Percentiles rank a stretch among this genome's conserved stretches.
Conservation (phyloP, 2,113 vertebrate genomes). For the Sinocyclocheilus grahami region DNA sequence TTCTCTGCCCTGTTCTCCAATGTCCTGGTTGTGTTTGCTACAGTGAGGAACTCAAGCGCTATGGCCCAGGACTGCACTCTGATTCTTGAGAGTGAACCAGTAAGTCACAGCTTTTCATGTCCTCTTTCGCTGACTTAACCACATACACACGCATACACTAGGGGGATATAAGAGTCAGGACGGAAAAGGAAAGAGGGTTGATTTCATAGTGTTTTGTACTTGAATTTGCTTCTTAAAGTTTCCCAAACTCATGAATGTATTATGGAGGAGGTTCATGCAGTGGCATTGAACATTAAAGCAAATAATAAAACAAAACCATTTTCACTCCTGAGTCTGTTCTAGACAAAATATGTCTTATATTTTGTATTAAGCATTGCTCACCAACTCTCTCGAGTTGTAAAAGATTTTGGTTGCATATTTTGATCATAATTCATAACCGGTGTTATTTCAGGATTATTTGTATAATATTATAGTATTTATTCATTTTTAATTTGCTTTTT, state of each 20-base stretch:
- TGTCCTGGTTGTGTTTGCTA: slow-evolving; percentile 77
- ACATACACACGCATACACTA: neutral
- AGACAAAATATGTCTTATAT: too few relatives aligned
- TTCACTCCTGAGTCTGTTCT: neutral
- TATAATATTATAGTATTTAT: too few relatives aligned
- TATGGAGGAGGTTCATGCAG: neutral
- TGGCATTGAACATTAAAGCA: neutral
- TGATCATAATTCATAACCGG: too few relatives aligned
- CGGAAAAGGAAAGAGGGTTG: neutral
- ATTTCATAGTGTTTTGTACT: neutral
- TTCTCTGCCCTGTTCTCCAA: slow-evolving; percentile 84
- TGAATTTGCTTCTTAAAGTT: neutral
- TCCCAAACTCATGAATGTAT: neutral
- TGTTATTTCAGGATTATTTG: too few relatives aligned
- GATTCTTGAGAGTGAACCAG: slow-evolving; percentile 68
- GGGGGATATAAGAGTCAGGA: neutral
- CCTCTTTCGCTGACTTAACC: neutral
- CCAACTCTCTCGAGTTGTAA: too few relatives aligned
- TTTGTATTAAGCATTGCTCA: too few relatives aligned
- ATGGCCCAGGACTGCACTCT: slow-evolving; percentile 68
- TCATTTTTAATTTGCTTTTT: too few relatives aligned
- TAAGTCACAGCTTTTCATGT: slow-evolving; percentile 68
- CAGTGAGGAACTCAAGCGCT: slow-evolving; percentile 62
- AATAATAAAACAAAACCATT: neutral
- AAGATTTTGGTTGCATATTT: too few relatives aligned